Evolutionary conservation across 2,888 invertebrate genomes (phyloP).

Genomic region (Capitulum mitella): DNA sequence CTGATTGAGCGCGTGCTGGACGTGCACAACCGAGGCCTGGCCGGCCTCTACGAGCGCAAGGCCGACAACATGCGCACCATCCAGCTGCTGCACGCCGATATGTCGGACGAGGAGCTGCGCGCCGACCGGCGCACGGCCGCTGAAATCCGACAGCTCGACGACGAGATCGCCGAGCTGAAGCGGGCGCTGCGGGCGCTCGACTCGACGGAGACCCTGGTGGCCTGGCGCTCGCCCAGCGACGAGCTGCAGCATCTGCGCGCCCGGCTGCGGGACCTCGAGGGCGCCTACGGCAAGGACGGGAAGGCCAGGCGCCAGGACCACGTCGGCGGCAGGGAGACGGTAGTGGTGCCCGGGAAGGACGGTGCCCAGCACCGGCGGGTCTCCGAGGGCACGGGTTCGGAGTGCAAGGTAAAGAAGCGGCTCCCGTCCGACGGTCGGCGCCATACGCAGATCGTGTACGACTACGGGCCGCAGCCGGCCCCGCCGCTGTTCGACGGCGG

Average conservation of each 20-base stretch:
- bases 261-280: neutral
- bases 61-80: neutral
- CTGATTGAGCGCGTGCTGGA: neutral
- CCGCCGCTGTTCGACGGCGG: neutral
- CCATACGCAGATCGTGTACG: neutral
- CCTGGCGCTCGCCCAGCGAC: constrained; percentile 16
- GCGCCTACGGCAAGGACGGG: too few relatives aligned
- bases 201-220: neutral
- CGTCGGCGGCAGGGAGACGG: neutral
- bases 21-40: neutral
- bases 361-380: neutral
- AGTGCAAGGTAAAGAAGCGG: neutral
- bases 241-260: neutral
- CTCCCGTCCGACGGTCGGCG: neutral
- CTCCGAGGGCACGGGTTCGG: neutral
- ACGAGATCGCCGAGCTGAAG: neutral
- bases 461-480: neutral
- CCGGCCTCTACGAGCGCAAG: neutral
- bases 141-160: neutral
- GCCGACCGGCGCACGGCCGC: neutral
- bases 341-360: neutral
- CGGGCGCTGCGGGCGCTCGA: neutral
- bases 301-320: too few relatives aligned
- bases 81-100: neutral
- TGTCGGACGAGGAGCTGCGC: neutral